Evolutionary conservation across 2,113 vertebrate genomes (phyloP).

Genomic region (Leuciscus idus): DNA sequence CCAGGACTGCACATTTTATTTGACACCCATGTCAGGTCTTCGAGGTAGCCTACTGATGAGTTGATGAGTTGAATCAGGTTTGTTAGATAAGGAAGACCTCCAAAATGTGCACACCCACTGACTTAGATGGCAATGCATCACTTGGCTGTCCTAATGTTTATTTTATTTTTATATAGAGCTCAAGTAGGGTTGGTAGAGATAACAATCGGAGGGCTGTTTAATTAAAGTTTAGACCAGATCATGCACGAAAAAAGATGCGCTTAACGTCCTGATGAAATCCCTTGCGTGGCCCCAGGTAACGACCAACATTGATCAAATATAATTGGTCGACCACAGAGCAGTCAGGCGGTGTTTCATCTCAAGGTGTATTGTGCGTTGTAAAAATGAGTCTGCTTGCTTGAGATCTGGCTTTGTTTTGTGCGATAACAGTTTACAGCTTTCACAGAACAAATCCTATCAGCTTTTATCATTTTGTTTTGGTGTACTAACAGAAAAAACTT

Average conservation of each 20-base stretch:
- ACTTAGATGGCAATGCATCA: not conserved
- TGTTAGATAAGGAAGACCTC: not conserved
- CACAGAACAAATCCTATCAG: constrained; percentile 5
- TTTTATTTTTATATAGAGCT: not conserved
- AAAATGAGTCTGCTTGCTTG: not conserved
- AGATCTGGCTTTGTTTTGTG: constrained; percentile 16
- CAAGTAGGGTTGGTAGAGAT: not conserved
- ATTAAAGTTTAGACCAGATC: not conserved
- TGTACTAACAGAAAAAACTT: not conserved
- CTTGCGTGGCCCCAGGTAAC: constrained; percentile 1
- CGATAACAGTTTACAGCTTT: constrained; percentile 25
- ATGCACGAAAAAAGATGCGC: not conserved
- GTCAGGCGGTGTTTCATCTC: constrained; percentile 40
- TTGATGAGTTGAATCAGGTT: not conserved
- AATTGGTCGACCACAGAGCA: constrained; percentile 45
- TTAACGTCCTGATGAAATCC: constrained; percentile 19
- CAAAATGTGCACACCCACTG: not conserved
- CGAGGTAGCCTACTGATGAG: not conserved
- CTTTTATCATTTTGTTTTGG: constrained; percentile 1
- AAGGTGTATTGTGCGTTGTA: not conserved
- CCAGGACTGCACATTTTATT: not conserved
- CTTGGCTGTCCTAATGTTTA: not conserved
- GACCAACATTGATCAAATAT: constrained; percentile 51
- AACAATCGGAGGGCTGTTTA: not conserved
- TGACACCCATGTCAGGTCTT: not conserved